Conservation (phyloP, 2,888 invertebrate species). For the Andrena bicolor region DNA sequence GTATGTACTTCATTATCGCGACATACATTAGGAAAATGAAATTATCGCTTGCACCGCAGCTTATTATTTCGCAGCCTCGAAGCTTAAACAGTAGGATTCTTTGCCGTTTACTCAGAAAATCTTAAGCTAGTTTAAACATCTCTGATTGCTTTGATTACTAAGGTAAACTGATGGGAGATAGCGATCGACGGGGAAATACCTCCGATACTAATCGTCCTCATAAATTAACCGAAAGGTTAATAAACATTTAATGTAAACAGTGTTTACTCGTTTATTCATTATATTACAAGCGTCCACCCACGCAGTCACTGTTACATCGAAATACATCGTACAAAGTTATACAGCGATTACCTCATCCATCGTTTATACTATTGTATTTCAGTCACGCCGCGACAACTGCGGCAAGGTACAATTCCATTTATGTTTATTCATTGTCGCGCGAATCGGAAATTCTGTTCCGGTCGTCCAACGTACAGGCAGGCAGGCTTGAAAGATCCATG, state of each 20-base stretch:
- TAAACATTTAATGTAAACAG: background rate
- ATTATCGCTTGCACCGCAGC: no score
- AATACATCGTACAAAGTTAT: background rate
- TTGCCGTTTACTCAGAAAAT: no score
- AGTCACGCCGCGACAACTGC: background rate
- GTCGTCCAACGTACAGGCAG: background rate
- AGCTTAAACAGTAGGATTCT: no score
- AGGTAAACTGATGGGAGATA: background rate
- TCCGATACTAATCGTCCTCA: background rate
- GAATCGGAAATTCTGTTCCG: background rate
- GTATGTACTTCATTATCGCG: no score
- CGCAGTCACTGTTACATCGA: conserved; percentile 3
- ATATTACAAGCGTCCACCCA: conserved; percentile 13
- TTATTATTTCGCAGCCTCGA: no score
- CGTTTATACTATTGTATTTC: background rate
- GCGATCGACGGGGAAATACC: background rate
- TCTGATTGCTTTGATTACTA: no score
- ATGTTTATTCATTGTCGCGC: conserved; percentile 21
- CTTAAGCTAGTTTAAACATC: no score
- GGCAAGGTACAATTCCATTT: background rate
- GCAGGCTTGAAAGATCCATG: background rate
- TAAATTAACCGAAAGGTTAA: conserved; percentile 7
- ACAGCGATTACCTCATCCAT: background rate
- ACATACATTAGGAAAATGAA: no score
- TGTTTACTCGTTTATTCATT: conserved; percentile 27